phyloP scores from a whole-genome alignment of 2,797 vertebrate species.

The Coracias cyanogaster region DNA sequence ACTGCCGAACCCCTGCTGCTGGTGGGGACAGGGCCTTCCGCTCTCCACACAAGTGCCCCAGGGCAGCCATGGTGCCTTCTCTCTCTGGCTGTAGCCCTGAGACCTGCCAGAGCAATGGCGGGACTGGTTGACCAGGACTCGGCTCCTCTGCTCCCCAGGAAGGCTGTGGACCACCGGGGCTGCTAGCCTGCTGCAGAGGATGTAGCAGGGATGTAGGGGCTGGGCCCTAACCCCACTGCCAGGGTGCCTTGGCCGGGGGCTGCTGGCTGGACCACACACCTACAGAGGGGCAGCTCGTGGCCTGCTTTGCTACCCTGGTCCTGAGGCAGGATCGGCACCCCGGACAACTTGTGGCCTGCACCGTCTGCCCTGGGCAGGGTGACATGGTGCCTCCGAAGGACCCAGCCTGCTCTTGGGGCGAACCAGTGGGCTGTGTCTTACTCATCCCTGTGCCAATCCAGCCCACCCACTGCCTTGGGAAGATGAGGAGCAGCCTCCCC shows the following conservation, averaged over 20 bases:
- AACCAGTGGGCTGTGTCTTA: background rate
- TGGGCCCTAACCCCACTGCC: background rate
- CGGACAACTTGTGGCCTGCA: fast-evolving
- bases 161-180: background rate
- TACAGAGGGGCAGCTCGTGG: background rate
- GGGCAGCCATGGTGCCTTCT: constrained; percentile 40
- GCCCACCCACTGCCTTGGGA: background rate
- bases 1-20: fast-evolving
- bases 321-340: background rate
- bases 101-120: background rate
- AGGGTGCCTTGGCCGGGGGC: constrained; percentile 17
- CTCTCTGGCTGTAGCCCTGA: constrained; percentile 5
- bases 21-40: background rate
- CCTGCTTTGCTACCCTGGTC: background rate
- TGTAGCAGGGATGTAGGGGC: background rate
- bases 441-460: constrained; percentile 2
- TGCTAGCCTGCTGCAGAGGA: background rate
- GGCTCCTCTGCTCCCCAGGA: background rate
- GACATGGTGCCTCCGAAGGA: background rate
- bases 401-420: background rate
- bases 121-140: background rate
- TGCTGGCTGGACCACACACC: background rate
- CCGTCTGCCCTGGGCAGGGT: background rate
- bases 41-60: constrained; percentile 44
- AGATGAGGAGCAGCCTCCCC: background rate